Conservation (phyloP, 23 tunicate species). For the Trididemnum clinides region DNA sequence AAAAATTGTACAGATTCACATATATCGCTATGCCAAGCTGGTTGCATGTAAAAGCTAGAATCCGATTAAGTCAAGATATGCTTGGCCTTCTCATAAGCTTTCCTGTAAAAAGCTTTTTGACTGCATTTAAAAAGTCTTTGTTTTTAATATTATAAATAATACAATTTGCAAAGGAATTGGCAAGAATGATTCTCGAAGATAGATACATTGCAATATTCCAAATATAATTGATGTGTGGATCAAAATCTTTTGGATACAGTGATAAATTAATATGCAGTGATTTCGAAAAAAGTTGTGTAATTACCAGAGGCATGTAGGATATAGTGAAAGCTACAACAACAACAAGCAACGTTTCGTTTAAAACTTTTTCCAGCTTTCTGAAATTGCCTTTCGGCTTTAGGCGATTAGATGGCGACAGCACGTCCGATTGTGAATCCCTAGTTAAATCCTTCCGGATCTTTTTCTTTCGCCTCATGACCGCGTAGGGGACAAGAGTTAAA, state of each 20-base stretch:
- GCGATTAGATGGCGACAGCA: background rate
- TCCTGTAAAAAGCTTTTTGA: background rate
- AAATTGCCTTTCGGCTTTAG: background rate
- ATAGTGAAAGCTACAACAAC: conserved; percentile 37
- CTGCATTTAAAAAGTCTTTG: conserved; percentile 19
- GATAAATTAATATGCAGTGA: background rate
- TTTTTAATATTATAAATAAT: conserved; percentile 16
- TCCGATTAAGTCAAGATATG: too few relatives aligned
- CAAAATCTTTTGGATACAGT: conserved; percentile 12
- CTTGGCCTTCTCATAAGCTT: too few relatives aligned
- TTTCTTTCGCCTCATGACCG: background rate
- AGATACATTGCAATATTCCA: conserved; percentile 41
- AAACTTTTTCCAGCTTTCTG: background rate
- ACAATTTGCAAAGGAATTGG: conserved; percentile 37
- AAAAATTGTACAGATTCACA: too few relatives aligned
- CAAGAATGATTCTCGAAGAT: conserved; percentile 25
- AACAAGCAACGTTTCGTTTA: background rate
- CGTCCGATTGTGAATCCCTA: background rate
- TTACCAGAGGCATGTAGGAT: conserved; percentile 23
- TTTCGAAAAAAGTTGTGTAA: conserved; percentile 40
- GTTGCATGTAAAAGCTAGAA: too few relatives aligned
- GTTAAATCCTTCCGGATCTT: background rate
- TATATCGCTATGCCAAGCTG: too few relatives aligned
- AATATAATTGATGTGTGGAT: background rate
- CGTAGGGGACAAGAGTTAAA: background rate